Evolutionary conservation across 2,113 vertebrate genomes (phyloP).

Genomic region (Nematolebias whitei): DNA sequence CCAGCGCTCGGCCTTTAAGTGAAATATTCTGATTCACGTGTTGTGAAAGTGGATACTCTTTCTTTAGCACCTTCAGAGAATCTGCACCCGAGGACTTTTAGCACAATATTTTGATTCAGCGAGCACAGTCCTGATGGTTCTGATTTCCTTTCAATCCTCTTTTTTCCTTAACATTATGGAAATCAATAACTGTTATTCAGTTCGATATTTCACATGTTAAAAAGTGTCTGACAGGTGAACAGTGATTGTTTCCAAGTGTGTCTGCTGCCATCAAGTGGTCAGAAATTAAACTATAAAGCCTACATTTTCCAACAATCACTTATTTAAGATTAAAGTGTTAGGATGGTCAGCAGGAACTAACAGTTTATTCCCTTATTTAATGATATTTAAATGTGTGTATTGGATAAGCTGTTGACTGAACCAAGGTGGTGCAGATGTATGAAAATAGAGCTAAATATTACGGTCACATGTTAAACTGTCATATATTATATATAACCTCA

Average conservation of each 20-base stretch:
- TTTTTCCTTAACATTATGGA: neutral
- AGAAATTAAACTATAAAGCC: neutral
- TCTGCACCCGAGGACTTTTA: too few species aligned
- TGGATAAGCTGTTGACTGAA: too few species aligned
- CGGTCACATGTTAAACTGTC: too few species aligned
- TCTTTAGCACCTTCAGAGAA: neutral
- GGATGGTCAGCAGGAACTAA: neutral
- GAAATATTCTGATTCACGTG: too few species aligned
- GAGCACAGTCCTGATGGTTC: neutral
- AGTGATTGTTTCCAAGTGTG: neutral
- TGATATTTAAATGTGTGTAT: too few species aligned
- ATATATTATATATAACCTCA: too few species aligned
- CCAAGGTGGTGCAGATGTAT: too few species aligned
- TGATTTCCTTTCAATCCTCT: neutral
- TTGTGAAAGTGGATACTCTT: neutral
- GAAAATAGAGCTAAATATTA: too few species aligned
- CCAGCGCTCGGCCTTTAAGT: too few species aligned
- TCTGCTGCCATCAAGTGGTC: conserved; percentile 13
- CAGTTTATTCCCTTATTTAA: too few species aligned
- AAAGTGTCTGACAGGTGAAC: too few species aligned
- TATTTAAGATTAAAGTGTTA: neutral
- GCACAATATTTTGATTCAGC: too few species aligned
- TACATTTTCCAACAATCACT: neutral
- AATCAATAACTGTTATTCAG: neutral
- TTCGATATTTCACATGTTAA: neutral